A percentile compares a stretch with the other conserved stretches of the same genome.
phyloP scores from a whole-genome alignment of 2,888 invertebrate genomes.

The Lapara coniferarum region DNA sequence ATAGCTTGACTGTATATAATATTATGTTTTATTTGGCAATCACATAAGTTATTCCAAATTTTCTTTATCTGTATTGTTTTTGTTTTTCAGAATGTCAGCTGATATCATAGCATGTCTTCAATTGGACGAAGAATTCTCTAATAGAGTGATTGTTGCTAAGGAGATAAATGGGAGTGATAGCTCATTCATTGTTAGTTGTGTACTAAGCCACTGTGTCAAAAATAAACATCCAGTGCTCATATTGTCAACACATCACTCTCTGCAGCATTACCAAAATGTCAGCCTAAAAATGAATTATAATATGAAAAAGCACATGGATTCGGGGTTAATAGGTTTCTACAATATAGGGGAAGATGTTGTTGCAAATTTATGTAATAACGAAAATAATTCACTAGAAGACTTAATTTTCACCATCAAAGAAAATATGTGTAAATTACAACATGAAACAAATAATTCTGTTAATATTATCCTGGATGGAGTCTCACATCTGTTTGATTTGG shows the following conservation, averaged over 20 bases:
- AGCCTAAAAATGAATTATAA: constrained; percentile 90
- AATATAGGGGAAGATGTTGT: constrained; percentile 61
- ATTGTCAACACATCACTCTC: constrained; percentile 87
- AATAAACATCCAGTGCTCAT: constrained; percentile 85
- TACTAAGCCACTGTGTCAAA: constrained; percentile 85
- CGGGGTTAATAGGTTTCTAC: constrained; percentile 60
- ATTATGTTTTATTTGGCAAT: not conserved
- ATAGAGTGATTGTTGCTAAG: constrained; percentile 85
- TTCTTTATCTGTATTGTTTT: constrained; percentile 10
- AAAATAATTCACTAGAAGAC: constrained; percentile 61
- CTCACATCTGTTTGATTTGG: constrained; percentile 87
- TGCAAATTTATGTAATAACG: constrained; percentile 48
- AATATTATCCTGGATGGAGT: constrained; percentile 88
- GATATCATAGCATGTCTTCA: constrained; percentile 86
- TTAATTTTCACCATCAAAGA: constrained; percentile 69
- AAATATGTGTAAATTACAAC: constrained; percentile 60
- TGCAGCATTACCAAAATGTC: constrained; percentile 89
- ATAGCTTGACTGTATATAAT: constrained; percentile 19
- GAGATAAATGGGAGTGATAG: constrained; percentile 89
- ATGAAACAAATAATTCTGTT: constrained; percentile 55
- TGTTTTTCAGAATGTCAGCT: constrained; percentile 83
- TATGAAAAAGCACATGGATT: constrained; percentile 76
- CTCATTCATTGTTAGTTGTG: constrained; percentile 87
- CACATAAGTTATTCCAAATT: not conserved
- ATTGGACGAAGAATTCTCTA: constrained; percentile 83